phyloP scores from a whole-genome alignment of 2,113 vertebrate species.

The Paradisaea rubra region DNA sequence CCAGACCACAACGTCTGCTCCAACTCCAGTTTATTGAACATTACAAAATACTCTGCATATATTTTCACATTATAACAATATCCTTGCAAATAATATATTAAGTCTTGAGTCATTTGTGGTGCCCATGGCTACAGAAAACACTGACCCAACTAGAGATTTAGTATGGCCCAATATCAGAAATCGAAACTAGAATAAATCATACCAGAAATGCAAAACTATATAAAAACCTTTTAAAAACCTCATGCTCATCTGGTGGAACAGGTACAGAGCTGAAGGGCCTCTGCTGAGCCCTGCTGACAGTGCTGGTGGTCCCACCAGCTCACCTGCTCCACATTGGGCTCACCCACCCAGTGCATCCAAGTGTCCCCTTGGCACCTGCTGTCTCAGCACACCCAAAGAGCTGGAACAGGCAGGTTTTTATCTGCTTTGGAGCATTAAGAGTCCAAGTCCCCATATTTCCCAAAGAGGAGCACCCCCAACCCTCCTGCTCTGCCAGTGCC shows the following conservation, averaged over 20 bases:
- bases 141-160: conserved; percentile 30
- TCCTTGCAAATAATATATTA: conserved; percentile 41
- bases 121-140: conserved; percentile 47
- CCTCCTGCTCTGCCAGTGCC: rapidly evolving
- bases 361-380: background rate
- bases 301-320: background rate
- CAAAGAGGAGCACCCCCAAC: background rate
- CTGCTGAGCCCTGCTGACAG: background rate
- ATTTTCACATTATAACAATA: conserved; percentile 54
- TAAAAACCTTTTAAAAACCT: conserved; percentile 58
- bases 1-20: background rate
- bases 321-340: background rate
- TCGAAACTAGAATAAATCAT: conserved; percentile 34
- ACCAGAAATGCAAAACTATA: conserved; percentile 56
- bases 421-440: background rate
- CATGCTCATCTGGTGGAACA: background rate
- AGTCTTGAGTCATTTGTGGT: conserved; percentile 20
- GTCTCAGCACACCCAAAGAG: background rate
- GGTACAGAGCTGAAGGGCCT: background rate
- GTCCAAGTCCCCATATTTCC: background rate
- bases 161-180: conserved; percentile 25
- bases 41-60: conserved; percentile 58
- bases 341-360: background rate
- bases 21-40: conserved; percentile 39
- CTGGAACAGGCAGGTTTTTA: background rate